Conservation (phyloP, 2,797 vertebrate species). For the Pyrocephalus nanus region DNA sequence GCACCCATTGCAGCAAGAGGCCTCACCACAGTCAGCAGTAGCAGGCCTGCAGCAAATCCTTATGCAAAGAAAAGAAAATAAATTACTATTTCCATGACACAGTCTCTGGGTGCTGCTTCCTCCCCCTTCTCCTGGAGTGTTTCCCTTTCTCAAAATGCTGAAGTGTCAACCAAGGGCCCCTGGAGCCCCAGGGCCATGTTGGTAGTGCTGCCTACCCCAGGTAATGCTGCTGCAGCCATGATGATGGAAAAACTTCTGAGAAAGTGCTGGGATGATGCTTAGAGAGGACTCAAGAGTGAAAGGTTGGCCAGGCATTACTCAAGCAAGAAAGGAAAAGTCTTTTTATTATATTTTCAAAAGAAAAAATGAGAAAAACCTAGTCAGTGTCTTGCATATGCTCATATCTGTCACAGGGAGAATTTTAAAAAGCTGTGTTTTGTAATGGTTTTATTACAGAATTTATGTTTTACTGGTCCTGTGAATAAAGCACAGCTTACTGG, state of each 20-base stretch:
- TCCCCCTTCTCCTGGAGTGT: background rate
- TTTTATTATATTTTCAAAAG: background rate
- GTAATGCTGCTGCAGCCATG: background rate
- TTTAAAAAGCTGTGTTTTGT: background rate
- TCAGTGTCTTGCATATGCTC: background rate
- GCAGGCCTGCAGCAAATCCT: background rate
- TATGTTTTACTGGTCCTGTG: background rate
- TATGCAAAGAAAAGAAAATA: background rate
- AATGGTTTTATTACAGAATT: background rate
- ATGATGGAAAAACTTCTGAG: background rate
- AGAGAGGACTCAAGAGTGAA: background rate
- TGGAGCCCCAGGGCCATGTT: background rate
- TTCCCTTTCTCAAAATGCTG: background rate
- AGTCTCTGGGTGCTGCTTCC: background rate
- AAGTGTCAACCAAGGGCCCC: background rate
- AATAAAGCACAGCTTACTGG: background rate
- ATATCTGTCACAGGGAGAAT: background rate
- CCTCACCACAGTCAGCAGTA: background rate
- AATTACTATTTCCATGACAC: background rate
- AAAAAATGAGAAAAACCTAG: background rate
- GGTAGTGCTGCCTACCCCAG: fast-evolving
- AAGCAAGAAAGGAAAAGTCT: background rate
- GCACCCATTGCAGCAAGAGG: background rate
- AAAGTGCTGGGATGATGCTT: background rate
- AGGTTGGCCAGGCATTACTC: background rate